phyloP scores from a whole-genome alignment of 2,797 vertebrate species.

The Coreius guichenoti region DNA sequence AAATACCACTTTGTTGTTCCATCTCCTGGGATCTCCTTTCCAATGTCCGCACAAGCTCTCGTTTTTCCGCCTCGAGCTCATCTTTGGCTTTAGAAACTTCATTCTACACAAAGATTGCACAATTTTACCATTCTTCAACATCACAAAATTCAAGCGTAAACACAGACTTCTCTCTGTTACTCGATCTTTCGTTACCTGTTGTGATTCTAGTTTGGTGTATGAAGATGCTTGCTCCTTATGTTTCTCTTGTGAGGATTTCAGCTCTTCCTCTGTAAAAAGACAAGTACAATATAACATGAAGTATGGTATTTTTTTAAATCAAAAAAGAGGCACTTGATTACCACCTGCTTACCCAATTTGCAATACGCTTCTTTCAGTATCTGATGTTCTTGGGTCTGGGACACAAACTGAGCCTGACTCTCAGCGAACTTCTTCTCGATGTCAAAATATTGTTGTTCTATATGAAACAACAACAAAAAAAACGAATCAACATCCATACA shows the following conservation, averaged over 20 bases:
- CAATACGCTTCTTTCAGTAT: conserved; percentile 83
- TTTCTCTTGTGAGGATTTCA: conserved; percentile 82
- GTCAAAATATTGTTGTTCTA: conserved; percentile 98
- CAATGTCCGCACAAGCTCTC: conserved; percentile 89
- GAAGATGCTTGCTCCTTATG: conserved; percentile 84
- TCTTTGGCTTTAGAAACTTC: conserved; percentile 88
- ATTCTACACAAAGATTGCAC: conserved; percentile 71
- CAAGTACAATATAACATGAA: background rate
- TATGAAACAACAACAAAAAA: background rate
- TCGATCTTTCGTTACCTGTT: conserved; percentile 79
- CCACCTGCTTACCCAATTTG: conserved; percentile 82
- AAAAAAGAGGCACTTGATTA: background rate
- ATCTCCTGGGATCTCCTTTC: conserved; percentile 90
- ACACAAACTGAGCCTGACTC: conserved; percentile 89
- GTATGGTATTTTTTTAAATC: background rate
- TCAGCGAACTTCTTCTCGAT: conserved; percentile 90
- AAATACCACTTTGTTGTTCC: conserved; percentile 89
- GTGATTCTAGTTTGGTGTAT: conserved; percentile 75
- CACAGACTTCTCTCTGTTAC: background rate
- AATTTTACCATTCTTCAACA: background rate
- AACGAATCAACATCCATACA: background rate
- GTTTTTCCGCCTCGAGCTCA: conserved; percentile 92
- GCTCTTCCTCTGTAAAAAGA: conserved; percentile 78
- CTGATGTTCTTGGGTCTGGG: conserved; percentile 86
- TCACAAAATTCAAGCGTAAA: background rate